Evolutionary conservation across 2,888 invertebrate species (phyloP), one percentile per base, ranked within the genome.

Genomic region (Harpagoxenus sublaevis): DNA sequence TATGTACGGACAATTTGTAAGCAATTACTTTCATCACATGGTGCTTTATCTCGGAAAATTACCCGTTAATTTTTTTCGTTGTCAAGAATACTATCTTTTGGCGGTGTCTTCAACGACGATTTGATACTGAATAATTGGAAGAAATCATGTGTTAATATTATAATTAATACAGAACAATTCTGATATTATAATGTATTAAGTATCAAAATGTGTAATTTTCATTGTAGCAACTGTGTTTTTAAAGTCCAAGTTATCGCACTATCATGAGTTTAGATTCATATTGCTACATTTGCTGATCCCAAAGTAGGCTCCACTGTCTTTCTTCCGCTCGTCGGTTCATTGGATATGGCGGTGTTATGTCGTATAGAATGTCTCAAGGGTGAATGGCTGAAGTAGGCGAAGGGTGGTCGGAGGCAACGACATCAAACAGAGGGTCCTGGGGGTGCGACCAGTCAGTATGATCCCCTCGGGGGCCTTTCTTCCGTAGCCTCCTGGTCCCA

Each of bases 381-480:
- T 86, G 75, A 73, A 35, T 81, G 85, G 84, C 57, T 84, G 84
- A 84, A 85, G 86, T 77, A 79, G 84, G 62, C 82, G 86, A 86
- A 84, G 86, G 86, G 84, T 79, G 84, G 83, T 81, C 70, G 83
- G 57, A 75, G 78, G 85, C 83, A 88, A 87, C 84, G 88, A 90
- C 86, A 87, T 89, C 88, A 89, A 89, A 90, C 83, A 86, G 84
- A 83, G 86, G 87, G 92, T 92, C 91, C 92, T 92, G 88, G 86
- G 93, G 92, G 92, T 92, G 92, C 92, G 89, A 93, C 91, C 92
- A 92, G 93, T 92, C 92, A 92, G 90, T 90, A 90, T 85, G 89
- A 88, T 89, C 92, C 94, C 94, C 94, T 91, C 91, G 92, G 93
- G 94, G 94, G 92, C 93, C 92, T 92, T 91, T 90, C 89, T 89